These are phyloP conservation scores for Ooceraea biroi DNA, from an alignment of 1,140 invertebrate species.

Conservation along the genomic window DNA sequence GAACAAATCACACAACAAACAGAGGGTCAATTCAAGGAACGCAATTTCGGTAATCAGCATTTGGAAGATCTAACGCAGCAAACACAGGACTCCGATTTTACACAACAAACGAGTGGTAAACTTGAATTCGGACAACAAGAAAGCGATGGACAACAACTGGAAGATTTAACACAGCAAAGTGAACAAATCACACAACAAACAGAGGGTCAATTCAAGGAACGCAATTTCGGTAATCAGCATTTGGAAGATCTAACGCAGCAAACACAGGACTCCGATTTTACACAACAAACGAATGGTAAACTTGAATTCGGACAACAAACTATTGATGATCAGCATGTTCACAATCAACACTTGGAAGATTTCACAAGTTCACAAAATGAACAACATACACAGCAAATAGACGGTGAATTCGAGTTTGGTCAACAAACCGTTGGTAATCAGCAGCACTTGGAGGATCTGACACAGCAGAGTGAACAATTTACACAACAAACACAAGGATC, in stretches of 20 bases:
- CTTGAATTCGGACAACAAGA: conserved; percentile 79
- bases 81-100: not conserved
- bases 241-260: conserved; percentile 55
- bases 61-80: conserved; percentile 40
- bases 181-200: conserved; percentile 54
- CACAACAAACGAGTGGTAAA: conserved; percentile 71
- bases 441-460: conserved; percentile 55
- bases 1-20: conserved; percentile 66
- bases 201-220: conserved; percentile 51
- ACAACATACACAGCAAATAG: conserved; percentile 56
- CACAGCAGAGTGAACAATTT: conserved; percentile 45
- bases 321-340: conserved; percentile 40
- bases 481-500: no score
- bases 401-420: conserved; percentile 50
- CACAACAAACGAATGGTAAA: conserved; percentile 70
- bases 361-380: conserved; percentile 27
- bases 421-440: conserved; percentile 49
- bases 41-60: conserved; percentile 24
- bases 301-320: conserved; percentile 80
- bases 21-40: conserved; percentile 24
- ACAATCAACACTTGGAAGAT: not conserved
- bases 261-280: no score
- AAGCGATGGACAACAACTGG: not conserved
- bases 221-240: conserved; percentile 38
- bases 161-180: conserved; percentile 25